These are phyloP conservation scores for Salminus brasiliensis DNA, from an alignment of 2,113 vertebrate genomes.

Conservation along the genomic window DNA sequence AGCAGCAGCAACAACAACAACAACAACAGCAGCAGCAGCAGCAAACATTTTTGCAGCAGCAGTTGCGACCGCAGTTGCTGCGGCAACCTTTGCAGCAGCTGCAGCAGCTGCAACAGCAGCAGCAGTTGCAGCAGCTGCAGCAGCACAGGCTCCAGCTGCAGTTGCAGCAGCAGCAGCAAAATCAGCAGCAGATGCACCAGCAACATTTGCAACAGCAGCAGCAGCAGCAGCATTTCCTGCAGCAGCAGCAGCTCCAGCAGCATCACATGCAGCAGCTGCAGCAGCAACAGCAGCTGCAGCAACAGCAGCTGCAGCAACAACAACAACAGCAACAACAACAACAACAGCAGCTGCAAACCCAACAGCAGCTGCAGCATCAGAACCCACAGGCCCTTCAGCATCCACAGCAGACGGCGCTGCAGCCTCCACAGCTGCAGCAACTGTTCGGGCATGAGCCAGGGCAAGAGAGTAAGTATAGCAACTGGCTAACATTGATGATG, in stretches of 20 bases:
- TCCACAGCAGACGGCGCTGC: slow-evolving; percentile 66
- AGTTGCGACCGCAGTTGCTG: slow-evolving; percentile 74
- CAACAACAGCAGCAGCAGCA: slow-evolving; percentile 76
- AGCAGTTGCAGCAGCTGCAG: slow-evolving; percentile 76
- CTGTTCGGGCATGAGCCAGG: slow-evolving; percentile 92
- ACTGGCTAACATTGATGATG: not conserved
- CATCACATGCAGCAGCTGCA: slow-evolving; percentile 75
- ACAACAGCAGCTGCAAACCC: slow-evolving; percentile 75
- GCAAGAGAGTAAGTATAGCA: slow-evolving; percentile 84
- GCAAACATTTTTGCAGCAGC: slow-evolving; percentile 69
- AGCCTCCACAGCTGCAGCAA: slow-evolving; percentile 76
- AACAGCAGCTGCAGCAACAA: slow-evolving; percentile 64
- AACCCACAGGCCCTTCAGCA: slow-evolving; percentile 73
- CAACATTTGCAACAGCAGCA: slow-evolving; percentile 71
- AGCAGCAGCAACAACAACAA: slow-evolving; percentile 69
- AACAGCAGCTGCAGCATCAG: slow-evolving; percentile 75
- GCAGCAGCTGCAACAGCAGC: slow-evolving; percentile 67
- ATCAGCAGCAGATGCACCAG: slow-evolving; percentile 75
- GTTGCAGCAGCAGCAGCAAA: slow-evolving; percentile 75
- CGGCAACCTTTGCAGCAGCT: slow-evolving; percentile 73
- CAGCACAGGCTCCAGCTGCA: slow-evolving; percentile 79
- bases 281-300: slow-evolving; percentile 76
- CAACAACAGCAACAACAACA: slow-evolving; percentile 78
- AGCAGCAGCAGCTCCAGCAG: slow-evolving; percentile 75
- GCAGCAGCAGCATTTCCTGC: slow-evolving; percentile 77